Evolutionary conservation across 2,888 invertebrate species (phyloP), one percentile per base, ranked within the genome.

Genomic region (Apotomis turbidana): DNA sequence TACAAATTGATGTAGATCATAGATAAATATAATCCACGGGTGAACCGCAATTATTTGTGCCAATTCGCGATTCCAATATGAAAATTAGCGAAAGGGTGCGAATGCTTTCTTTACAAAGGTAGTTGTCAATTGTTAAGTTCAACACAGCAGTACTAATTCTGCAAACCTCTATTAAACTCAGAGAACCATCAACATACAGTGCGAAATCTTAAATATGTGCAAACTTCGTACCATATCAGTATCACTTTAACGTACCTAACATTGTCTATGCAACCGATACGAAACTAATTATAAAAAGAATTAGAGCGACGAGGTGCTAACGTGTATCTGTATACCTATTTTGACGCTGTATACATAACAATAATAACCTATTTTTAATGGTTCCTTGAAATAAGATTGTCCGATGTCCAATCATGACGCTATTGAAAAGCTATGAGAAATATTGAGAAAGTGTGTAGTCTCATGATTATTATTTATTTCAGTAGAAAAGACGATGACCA

Each of bases 1-100:
- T 27, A 66, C 27, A 9, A 49, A 49, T 9, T 46, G 8, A 0
- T 46, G 41, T 41, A 41, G 46, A 46, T 8, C 9, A 46, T 46
- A 46, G 9, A 46, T 46, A 8, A 3, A 8, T 13, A n/a, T 38
- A 49, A 36, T 2, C 49, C 54, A 54, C 9, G 6, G 49, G 36
- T 12, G 9, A 38, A 13, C 38, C 38, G 41, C 41, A 41, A 4
- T 10, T 41, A 52, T 52, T 38, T 63, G 63, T 9, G 41, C 15
- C 0, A 27, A 46, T 9, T 10, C 5, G 60, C 9, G 44, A 55
- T 55, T 57, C 12, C 2, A 2, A 12, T 38, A 12, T 3, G 58
- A 12, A 38, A 51, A 62, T 62, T 62, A 62, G 49, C 61, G 49
- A 49, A 36, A 49, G 46, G 27, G n/a, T 61, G 49, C 46, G 61